These are phyloP conservation scores for Sitta carolinensis DNA, from an alignment of 2,797 vertebrate species.

Conservation along the genomic window DNA sequence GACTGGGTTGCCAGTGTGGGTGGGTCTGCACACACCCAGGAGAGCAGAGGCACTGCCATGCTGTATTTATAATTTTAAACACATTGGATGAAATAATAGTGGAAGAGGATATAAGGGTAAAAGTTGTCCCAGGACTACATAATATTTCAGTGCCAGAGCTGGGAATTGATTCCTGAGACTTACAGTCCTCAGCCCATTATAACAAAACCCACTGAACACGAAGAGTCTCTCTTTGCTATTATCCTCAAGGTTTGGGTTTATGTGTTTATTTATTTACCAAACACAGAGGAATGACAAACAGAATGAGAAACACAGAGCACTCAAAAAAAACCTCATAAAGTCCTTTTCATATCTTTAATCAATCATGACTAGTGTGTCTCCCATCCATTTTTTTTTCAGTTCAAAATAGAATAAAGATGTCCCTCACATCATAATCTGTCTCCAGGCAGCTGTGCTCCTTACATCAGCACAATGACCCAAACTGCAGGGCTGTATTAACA, in stretches of 20 bases:
- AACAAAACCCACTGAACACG: background rate
- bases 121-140: background rate
- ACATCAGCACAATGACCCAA: conserved; percentile 76
- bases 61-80: background rate
- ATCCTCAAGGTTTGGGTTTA: conserved; percentile 12
- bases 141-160: background rate
- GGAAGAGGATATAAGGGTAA: background rate
- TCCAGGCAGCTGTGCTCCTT: conserved; percentile 70
- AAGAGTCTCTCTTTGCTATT: background rate
- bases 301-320: background rate
- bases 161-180: background rate
- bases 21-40: background rate
- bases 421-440: conserved; percentile 75
- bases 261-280: conserved; percentile 51
- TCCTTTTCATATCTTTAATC: conserved; percentile 69
- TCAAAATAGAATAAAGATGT: conserved; percentile 74
- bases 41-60: background rate
- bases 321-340: conserved; percentile 63
- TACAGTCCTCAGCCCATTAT: background rate
- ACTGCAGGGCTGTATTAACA: conserved; percentile 75
- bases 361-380: conserved; percentile 70
- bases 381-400: conserved; percentile 53
- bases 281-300: conserved; percentile 11
- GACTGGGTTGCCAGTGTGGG: background rate
- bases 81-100: background rate